Conservation (phyloP, 2,797 vertebrate genomes). For the Melanitta fusca region DNA sequence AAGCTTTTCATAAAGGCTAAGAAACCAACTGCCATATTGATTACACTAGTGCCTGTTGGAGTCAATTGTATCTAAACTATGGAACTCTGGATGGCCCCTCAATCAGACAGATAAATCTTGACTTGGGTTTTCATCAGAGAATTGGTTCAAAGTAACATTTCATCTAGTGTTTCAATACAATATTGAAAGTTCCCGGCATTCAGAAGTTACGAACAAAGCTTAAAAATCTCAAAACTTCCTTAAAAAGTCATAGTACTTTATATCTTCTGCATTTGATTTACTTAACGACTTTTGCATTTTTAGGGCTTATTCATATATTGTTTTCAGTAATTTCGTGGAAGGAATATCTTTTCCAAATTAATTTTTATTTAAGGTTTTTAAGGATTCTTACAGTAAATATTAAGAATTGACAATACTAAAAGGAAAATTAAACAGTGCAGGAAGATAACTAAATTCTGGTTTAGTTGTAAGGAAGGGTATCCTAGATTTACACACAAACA, state of each 20-base stretch:
- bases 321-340: not conserved
- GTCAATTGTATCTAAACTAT: not conserved
- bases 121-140: not conserved
- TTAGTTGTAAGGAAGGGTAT: not conserved
- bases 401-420: not conserved
- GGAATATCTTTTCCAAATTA: not conserved
- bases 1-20: constrained; percentile 17
- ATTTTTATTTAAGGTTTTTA: not conserved
- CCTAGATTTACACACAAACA: not conserved
- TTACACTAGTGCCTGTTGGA: not conserved
- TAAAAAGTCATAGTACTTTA: not conserved
- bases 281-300: not conserved
- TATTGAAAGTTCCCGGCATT: not conserved
- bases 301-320: not conserved
- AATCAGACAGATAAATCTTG: not conserved
- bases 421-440: not conserved
- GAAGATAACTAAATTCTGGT: not conserved
- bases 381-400: not conserved
- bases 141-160: not conserved
- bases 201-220: not conserved
- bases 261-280: not conserved
- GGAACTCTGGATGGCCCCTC: not conserved
- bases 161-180: not conserved
- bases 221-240: not conserved
- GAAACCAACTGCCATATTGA: not conserved